A percentile compares a stretch with the other conserved stretches of the same genome.
Evolutionary conservation across 2,113 vertebrate species (phyloP).

Genomic region (Ctenodactylus gundi): DNA sequence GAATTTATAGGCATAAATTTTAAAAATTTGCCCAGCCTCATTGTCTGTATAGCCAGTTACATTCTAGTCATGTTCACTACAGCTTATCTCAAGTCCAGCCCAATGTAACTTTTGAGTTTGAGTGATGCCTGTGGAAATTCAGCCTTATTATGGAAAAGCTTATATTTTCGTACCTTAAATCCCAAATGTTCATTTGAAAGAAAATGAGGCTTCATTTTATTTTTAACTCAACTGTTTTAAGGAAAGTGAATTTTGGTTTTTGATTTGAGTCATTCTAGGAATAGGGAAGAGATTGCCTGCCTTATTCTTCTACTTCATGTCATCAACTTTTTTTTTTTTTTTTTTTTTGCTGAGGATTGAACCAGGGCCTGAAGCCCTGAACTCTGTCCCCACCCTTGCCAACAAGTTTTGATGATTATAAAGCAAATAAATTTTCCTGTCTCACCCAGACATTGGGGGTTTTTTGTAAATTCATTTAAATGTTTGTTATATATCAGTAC

Average conservation of each 20-base stretch:
- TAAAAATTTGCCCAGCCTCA: neutral
- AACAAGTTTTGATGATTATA: neutral
- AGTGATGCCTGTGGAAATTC: neutral
- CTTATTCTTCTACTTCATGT: neutral
- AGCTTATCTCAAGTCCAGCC: neutral
- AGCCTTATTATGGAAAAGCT: neutral
- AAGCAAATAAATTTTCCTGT: neutral
- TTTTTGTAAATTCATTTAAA: neutral
- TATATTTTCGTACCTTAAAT: neutral
- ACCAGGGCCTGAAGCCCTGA: neutral
- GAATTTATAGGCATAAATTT: slow-evolving; percentile 26
- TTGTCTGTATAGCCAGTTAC: neutral
- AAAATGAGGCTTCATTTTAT: neutral
- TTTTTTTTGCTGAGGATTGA: neutral
- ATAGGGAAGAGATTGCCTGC: neutral
- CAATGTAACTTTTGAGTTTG: neutral
- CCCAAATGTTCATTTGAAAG: neutral
- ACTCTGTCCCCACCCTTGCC: neutral
- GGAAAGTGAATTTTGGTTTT: neutral
- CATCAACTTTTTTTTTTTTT: neutral
- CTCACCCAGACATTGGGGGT: neutral
- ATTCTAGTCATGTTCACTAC: neutral
- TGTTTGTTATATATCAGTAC: neutral
- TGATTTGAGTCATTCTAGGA: neutral
- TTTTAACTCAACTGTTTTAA: neutral